Evolutionary conservation across 2,888 invertebrate genomes (phyloP).

Genomic region (Craniophora ligustri): DNA sequence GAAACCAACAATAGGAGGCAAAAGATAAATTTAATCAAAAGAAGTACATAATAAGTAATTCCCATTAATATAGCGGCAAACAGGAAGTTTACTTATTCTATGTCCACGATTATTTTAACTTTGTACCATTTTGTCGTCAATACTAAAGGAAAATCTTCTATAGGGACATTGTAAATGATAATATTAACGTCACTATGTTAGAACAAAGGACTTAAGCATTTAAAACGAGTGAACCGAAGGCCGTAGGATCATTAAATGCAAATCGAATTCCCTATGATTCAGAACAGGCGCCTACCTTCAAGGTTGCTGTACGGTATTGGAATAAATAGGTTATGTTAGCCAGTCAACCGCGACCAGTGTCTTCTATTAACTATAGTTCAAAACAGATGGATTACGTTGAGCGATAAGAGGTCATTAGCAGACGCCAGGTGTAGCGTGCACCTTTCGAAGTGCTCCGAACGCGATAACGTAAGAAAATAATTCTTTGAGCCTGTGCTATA

Average conservation of each 20-base stretch:
- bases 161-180: not conserved
- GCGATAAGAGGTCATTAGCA: slow-evolving; percentile 67
- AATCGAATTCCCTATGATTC: slow-evolving; percentile 60
- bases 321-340: slow-evolving; percentile 51
- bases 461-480: slow-evolving; percentile 27
- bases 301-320: slow-evolving; percentile 61
- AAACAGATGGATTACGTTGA: slow-evolving; percentile 47
- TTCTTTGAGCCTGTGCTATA: slow-evolving; percentile 4
- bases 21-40: not conserved
- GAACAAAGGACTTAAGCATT: slow-evolving; percentile 20
- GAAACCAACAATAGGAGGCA: slow-evolving; percentile 14
- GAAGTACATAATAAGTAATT: not conserved
- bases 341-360: slow-evolving; percentile 64
- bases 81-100: too few species aligned
- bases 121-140: not conserved
- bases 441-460: slow-evolving; percentile 28
- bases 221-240: slow-evolving; percentile 19
- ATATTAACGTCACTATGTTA: slow-evolving; percentile 5
- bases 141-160: not conserved
- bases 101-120: too few species aligned
- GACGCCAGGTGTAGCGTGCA: slow-evolving; percentile 50
- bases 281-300: slow-evolving; percentile 57
- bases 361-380: slow-evolving; percentile 56
- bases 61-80: too few species aligned
- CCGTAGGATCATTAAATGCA: slow-evolving; percentile 55